Evolutionary conservation across 2,113 vertebrate species (phyloP).

Genomic region (Syngnathus floridae): DNA sequence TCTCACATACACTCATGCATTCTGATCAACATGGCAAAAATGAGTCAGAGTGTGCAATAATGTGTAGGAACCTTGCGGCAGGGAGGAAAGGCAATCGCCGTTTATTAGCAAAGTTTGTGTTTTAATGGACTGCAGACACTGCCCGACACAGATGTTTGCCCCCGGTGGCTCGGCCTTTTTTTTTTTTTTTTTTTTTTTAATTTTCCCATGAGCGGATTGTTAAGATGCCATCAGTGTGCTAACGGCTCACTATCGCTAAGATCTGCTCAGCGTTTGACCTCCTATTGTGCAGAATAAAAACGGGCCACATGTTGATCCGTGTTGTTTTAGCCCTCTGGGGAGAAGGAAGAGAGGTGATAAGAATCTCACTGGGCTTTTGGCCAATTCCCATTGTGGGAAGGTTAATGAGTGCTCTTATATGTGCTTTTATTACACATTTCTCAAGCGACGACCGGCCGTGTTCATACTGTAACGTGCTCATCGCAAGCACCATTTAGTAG

Average conservation of each 20-base stretch:
- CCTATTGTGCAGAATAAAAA: constrained; percentile 53
- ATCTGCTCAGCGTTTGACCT: constrained; percentile 56
- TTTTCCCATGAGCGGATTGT: constrained; percentile 16
- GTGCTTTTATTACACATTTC: neutral
- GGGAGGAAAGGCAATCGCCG: constrained; percentile 41
- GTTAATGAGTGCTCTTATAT: neutral
- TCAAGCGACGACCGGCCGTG: neutral
- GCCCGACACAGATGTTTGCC: constrained; percentile 23
- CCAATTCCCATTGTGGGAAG: constrained; percentile 37
- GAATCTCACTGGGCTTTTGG: constrained; percentile 52
- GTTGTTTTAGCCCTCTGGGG: constrained; percentile 69
- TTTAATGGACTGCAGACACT: constrained; percentile 58
- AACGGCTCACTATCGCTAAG: constrained; percentile 40
- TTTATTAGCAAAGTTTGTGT: constrained; percentile 50
- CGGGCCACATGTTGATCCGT: constrained; percentile 63
- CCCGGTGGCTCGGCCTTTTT: constrained; percentile 23
- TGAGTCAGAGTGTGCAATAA: constrained; percentile 32
- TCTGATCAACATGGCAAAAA: constrained; percentile 21
- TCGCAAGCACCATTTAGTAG: neutral
- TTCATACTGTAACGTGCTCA: neutral
- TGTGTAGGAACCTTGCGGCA: constrained; percentile 30
- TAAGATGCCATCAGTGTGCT: constrained; percentile 41
- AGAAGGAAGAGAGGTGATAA: constrained; percentile 63
- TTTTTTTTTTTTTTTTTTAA: constrained; percentile 14
- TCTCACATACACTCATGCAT: constrained; percentile 1